These are phyloP conservation scores for Tolmerus cingulatus DNA, from an alignment of 2,888 invertebrate species.

Conservation along the genomic window DNA sequence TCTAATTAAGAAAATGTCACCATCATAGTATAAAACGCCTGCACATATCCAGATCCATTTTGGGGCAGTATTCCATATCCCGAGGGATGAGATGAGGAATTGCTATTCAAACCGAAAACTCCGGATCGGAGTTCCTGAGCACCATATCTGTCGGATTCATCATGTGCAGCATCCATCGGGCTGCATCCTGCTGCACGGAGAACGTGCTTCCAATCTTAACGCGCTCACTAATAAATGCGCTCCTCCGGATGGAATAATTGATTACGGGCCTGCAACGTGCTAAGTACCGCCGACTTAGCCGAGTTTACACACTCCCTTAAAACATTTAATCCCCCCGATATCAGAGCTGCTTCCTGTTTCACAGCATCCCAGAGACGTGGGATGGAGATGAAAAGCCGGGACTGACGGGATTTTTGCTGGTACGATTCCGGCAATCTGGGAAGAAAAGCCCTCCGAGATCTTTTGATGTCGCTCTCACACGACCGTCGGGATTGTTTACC, in stretches of 20 bases:
- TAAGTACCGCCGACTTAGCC: background rate
- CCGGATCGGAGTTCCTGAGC: background rate
- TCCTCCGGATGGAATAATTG: conserved; percentile 5
- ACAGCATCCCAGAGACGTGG: background rate
- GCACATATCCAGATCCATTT: background rate
- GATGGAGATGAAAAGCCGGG: background rate
- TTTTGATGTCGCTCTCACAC: background rate
- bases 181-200: background rate
- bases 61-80: background rate
- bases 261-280: background rate
- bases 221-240: background rate
- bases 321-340: background rate
- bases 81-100: background rate
- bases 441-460: background rate
- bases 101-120: conserved; percentile 3
- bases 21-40: background rate
- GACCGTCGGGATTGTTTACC: background rate
- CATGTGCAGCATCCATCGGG: background rate
- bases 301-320: background rate
- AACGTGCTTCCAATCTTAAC: conserved; percentile 23
- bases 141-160: background rate
- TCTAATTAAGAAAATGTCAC: background rate
- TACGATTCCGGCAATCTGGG: background rate
- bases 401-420: background rate
- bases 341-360: background rate